These are phyloP conservation scores for Amia ocellicauda DNA, from an alignment of 2,113 vertebrate genomes.

Conservation along the genomic window DNA sequence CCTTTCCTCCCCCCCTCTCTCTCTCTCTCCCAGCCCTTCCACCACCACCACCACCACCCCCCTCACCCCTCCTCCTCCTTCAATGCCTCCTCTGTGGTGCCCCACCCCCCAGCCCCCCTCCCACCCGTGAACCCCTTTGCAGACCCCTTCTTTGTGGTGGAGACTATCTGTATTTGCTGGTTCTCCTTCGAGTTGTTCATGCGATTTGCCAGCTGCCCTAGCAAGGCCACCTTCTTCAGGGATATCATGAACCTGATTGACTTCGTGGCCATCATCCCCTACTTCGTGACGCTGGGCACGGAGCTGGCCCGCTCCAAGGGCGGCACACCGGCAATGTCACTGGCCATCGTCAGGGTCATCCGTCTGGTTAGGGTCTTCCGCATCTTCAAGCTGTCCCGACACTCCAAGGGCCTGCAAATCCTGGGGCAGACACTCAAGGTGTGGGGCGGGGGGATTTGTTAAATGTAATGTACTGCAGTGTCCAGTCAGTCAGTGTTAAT, in stretches of 20 bases:
- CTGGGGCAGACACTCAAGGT: too few relatives aligned
- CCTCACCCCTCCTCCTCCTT: slow-evolving; percentile 40
- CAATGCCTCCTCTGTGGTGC: too few relatives aligned
- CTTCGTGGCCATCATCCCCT: slow-evolving; percentile 87
- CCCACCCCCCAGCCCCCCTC: too few relatives aligned
- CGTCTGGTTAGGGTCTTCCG: slow-evolving; percentile 66
- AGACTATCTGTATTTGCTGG: slow-evolving; percentile 88
- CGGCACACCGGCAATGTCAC: slow-evolving; percentile 71
- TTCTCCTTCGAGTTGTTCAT: slow-evolving; percentile 85
- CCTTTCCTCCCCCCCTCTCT: not conserved
- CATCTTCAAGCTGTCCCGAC: too few relatives aligned
- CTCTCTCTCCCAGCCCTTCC: slow-evolving; percentile 12
- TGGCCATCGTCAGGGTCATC: slow-evolving; percentile 85
- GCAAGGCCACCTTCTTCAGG: slow-evolving; percentile 81
- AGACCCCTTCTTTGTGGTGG: slow-evolving; percentile 87
- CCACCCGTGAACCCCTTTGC: slow-evolving; percentile 50
- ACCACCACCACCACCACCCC: slow-evolving; percentile 35
- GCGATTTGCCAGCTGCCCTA: slow-evolving; percentile 73
- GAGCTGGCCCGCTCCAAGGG: slow-evolving; percentile 79
- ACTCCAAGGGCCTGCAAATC: too few relatives aligned
- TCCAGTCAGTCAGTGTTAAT: too few relatives aligned
- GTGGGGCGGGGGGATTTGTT: too few relatives aligned
- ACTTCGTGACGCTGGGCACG: slow-evolving; percentile 82
- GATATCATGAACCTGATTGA: slow-evolving; percentile 93
- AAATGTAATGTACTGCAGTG: too few relatives aligned